Evolutionary conservation across 2,888 invertebrate genomes (phyloP).

Genomic region (Noctua comes): DNA sequence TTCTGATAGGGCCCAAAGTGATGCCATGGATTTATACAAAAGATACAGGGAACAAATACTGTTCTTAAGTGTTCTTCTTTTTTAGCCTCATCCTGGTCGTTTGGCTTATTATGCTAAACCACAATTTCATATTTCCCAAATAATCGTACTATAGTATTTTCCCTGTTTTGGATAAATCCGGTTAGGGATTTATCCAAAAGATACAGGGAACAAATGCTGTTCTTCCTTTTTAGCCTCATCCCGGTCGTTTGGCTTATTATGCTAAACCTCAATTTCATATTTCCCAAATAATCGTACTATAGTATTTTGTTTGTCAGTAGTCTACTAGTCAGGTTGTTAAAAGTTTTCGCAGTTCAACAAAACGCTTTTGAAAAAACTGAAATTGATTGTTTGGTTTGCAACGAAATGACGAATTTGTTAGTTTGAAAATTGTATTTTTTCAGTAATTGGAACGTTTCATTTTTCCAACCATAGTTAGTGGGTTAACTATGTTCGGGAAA

Average conservation of each 20-base stretch:
- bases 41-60: neutral
- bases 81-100: neutral
- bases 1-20: too few species aligned
- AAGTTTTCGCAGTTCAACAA: conserved; percentile 31
- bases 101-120: neutral
- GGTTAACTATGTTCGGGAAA: neutral
- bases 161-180: too few species aligned
- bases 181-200: neutral
- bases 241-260: neutral
- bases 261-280: neutral
- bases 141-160: neutral
- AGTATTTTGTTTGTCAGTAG: neutral
- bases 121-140: neutral
- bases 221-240: neutral
- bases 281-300: neutral
- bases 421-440: conserved; percentile 9
- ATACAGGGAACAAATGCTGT: neutral
- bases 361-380: conserved; percentile 15
- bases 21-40: neutral
- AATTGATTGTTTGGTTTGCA: conserved; percentile 5
- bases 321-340: conserved; percentile 26
- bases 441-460: neutral
- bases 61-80: neutral
- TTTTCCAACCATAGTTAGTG: neutral
- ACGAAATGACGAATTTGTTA: neutral